Evolutionary conservation across 2,888 invertebrate species (phyloP).

Genomic region (Sicus ferrugineus): DNA sequence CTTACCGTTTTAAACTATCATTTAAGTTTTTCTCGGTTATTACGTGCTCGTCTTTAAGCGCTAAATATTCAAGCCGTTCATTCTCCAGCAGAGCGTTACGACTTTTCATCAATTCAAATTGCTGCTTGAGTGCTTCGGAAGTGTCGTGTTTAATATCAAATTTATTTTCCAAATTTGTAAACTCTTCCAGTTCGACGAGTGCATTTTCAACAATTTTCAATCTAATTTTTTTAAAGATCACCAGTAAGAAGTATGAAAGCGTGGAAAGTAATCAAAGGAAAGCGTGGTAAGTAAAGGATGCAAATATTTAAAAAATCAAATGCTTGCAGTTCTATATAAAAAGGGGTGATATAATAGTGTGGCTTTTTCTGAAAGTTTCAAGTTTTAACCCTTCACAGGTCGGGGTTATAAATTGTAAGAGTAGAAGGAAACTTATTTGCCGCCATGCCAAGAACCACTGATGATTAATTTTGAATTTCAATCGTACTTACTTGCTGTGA

Average conservation of each 20-base stretch:
- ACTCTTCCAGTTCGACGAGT: constrained; percentile 68
- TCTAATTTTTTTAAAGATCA: constrained; percentile 54
- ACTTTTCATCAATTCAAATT: constrained; percentile 42
- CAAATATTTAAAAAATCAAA: background rate
- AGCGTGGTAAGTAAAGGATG: constrained; percentile 16
- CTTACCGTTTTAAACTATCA: constrained; percentile 46
- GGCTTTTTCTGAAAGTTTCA: background rate
- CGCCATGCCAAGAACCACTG: background rate
- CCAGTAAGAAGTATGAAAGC: background rate
- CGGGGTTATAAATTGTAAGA: too few relatives aligned
- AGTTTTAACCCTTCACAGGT: too few relatives aligned
- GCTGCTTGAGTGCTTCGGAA: constrained; percentile 45
- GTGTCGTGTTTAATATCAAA: constrained; percentile 52
- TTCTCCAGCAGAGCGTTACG: constrained; percentile 44
- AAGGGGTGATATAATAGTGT: background rate
- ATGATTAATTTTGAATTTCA: background rate
- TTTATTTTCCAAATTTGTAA: constrained; percentile 71
- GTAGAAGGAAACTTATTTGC: too few relatives aligned
- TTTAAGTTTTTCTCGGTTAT: constrained; percentile 35
- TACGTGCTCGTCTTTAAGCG: constrained; percentile 36
- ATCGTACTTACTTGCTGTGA: constrained; percentile 31
- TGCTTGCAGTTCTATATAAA: background rate
- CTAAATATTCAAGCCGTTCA: constrained; percentile 42
- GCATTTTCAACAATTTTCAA: constrained; percentile 67
- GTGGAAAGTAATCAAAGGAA: background rate